Conservation (phyloP, 2,888 invertebrate genomes). For the Lobophora halterata region DNA sequence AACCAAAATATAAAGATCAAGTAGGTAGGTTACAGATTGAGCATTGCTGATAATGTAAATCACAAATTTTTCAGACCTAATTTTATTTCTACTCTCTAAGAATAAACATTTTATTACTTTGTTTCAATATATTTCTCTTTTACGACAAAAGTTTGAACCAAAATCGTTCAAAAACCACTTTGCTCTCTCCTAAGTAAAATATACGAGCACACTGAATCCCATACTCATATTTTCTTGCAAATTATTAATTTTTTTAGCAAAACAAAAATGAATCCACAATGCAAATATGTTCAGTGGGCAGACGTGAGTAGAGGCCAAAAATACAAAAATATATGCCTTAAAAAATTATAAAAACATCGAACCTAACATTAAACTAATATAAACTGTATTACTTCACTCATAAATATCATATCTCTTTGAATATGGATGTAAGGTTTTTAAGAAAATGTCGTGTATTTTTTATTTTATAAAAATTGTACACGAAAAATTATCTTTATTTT, state of each 20-base stretch:
- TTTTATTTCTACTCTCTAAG: too few relatives aligned
- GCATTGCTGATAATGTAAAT: too few relatives aligned
- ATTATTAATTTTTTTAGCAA: background rate
- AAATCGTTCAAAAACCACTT: background rate
- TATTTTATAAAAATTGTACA: conserved; percentile 11
- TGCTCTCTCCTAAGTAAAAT: background rate
- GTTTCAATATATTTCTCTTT: too few relatives aligned
- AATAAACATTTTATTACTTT: too few relatives aligned
- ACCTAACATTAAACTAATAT: conserved; percentile 8
- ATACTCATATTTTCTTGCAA: conserved; percentile 6
- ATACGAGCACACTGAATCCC: background rate
- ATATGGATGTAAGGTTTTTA: conserved; percentile 6
- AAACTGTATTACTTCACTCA: conserved; percentile 1
- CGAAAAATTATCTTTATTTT: conserved; percentile 10
- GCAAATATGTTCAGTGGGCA: conserved; percentile 7
- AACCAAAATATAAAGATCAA: too few relatives aligned
- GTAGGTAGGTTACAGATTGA: too few relatives aligned
- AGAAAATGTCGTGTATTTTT: too few relatives aligned
- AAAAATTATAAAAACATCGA: conserved; percentile 8
- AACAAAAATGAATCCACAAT: background rate
- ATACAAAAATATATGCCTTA: conserved; percentile 9
- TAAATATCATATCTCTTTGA: conserved; percentile 13
- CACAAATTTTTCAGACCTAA: too few relatives aligned
- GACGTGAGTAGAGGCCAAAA: conserved; percentile 13
- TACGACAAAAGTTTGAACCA: background rate